Base-by-base conservation (phyloP, 2,888 invertebrate species). In the Calameuta filiformis region DNA sequence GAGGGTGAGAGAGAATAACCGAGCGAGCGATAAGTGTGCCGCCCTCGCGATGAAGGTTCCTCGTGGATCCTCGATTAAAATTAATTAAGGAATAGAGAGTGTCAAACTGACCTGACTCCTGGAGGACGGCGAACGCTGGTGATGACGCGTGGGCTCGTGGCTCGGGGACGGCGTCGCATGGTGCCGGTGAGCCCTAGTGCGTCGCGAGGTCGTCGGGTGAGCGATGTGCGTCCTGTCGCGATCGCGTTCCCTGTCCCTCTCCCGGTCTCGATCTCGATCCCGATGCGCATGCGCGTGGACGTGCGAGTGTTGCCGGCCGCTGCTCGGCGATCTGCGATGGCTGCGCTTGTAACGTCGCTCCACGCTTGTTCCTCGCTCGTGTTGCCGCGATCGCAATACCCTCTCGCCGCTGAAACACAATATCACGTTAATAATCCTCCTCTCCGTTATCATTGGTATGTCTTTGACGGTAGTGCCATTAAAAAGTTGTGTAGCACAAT, bases 291-390 rank as follows among this genome's bases (percentile, higher is more conserved):
- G 85, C 73, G 80, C 80, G 77, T 83, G 83, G 69, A 84, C 87
- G 81, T 94, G 93, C 80, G 93, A 93, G 91, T 96, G 95, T 88
- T 95, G 94, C 88, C 96, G 94, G 85, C 96, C 94, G 90, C 95
- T 95, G 89, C 95, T 95, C 83, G 96, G 96, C 84, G 97, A 96
- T 91, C 97, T 94, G 85, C 96, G 95, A 91, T 96, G 95, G 89
- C 96, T 96, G 86, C 97, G 94, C 92, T 97, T 97, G 92, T 96
- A 97, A 85, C 97, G 95, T 89, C 96, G 92, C 94, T 95, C 96
- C 92, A 94, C 96, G 93, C 93, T 96, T 90, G 94, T 96, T 91
- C 95, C 96, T 92, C 94, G 94, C 93, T 94, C 96, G 90, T 94
- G 94, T 82, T 94, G 93, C 33, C 94, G 92, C 31, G 94, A 93